A percentile compares a stretch with the other conserved stretches of the same genome.
phyloP scores from a whole-genome alignment of 92 coral and sea anemone species.

The Palythoa caribaeorum region DNA sequence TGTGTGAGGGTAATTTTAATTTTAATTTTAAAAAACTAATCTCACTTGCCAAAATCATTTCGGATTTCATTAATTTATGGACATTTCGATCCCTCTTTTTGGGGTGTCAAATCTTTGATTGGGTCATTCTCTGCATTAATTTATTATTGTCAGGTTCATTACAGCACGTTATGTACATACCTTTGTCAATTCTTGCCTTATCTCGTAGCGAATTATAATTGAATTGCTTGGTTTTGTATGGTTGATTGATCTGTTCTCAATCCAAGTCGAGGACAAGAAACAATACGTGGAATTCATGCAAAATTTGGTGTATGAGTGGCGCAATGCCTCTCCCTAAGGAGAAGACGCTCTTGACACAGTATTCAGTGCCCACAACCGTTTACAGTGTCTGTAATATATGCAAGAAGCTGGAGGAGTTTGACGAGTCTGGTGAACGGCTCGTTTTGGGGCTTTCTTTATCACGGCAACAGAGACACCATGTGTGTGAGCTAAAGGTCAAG shows the following conservation, averaged over 20 bases:
- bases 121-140: no score
- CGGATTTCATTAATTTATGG: no score
- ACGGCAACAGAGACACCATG: constrained; percentile 13
- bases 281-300: constrained; percentile 13
- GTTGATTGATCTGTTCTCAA: background rate
- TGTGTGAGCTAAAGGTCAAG: background rate
- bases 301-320: background rate
- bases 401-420: background rate
- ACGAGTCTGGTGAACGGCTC: background rate
- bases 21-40: no score
- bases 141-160: no score
- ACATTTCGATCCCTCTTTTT: no score
- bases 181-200: background rate
- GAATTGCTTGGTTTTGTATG: background rate
- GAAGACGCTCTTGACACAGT: constrained; percentile 10
- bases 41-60: no score
- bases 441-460: constrained; percentile 2
- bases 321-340: background rate
- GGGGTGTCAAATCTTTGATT: no score
- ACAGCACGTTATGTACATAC: no score
- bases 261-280: constrained; percentile 17
- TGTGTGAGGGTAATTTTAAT: no score
- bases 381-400: constrained; percentile 5
- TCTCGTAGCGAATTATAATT: background rate
- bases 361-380: constrained; percentile 2